These are phyloP conservation scores for Drosophila orena DNA, from an alignment of 1,140 invertebrate species.

Conservation along the genomic window DNA sequence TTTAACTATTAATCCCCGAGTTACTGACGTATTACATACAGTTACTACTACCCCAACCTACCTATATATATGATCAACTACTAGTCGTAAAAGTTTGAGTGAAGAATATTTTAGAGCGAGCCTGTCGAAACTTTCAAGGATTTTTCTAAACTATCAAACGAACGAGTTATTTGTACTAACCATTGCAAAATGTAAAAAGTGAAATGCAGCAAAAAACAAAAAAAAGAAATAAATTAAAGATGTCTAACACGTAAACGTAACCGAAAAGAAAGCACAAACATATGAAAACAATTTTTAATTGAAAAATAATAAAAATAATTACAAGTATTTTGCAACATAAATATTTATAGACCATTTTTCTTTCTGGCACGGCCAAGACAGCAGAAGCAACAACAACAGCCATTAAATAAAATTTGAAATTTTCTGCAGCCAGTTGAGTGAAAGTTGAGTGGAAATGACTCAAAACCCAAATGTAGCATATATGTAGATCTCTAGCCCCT, in stretches of 20 bases:
- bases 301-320: slow-evolving; percentile 76
- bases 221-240: slow-evolving; percentile 50
- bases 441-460: slow-evolving; percentile 38
- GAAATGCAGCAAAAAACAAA: slow-evolving; percentile 55
- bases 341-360: slow-evolving; percentile 80
- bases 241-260: slow-evolving; percentile 63
- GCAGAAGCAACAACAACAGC: slow-evolving; percentile 43
- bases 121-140: slow-evolving; percentile 46
- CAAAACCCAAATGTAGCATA: slow-evolving; percentile 33
- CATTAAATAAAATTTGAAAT: slow-evolving; percentile 25
- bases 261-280: slow-evolving; percentile 27
- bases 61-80: slow-evolving; percentile 56
- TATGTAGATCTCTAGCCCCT: slow-evolving; percentile 50
- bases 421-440: slow-evolving; percentile 56
- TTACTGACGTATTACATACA: slow-evolving; percentile 65
- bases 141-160: slow-evolving; percentile 53
- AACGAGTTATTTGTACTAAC: slow-evolving; percentile 79
- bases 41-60: slow-evolving; percentile 51
- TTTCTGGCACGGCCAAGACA: slow-evolving; percentile 63
- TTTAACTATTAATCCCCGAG: slow-evolving; percentile 54
- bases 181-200: slow-evolving; percentile 64
- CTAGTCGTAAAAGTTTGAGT: slow-evolving; percentile 77
- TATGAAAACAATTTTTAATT: slow-evolving; percentile 60
- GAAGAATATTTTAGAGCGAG: slow-evolving; percentile 65
- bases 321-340: slow-evolving; percentile 81